Conservation (phyloP, 2,888 invertebrate species). For the Leptinotarsa haldemani region DNA sequence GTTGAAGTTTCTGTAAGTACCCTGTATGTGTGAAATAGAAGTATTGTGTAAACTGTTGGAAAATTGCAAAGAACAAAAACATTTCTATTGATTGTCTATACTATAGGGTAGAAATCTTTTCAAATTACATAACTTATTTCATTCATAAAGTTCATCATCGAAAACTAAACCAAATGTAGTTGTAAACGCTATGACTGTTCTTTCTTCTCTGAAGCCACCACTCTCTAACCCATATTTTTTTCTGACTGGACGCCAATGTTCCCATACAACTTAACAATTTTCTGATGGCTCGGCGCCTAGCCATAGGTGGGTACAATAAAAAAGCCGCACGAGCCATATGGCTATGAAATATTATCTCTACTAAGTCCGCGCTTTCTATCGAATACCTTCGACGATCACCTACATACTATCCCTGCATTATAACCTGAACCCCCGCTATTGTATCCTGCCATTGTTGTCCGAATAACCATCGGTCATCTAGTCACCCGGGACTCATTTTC, state of each 20-base stretch:
- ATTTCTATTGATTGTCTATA: too few species aligned
- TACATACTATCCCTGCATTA: constrained; percentile 36
- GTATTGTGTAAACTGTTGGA: too few species aligned
- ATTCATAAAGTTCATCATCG: too few species aligned
- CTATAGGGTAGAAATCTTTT: too few species aligned
- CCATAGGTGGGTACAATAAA: constrained; percentile 21
- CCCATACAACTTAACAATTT: not conserved
- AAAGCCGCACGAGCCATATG: constrained; percentile 43
- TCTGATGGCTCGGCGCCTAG: constrained; percentile 25
- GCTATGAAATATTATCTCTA: constrained; percentile 36
- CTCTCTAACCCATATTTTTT: not conserved
- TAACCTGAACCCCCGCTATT: constrained; percentile 35
- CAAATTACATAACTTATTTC: too few species aligned
- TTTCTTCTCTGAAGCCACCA: too few species aligned
- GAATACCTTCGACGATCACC: constrained; percentile 30
- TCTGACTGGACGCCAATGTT: constrained; percentile 3
- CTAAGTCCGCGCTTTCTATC: constrained; percentile 6
- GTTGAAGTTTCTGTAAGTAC: too few species aligned
- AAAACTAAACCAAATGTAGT: too few species aligned
- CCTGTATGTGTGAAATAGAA: too few species aligned
- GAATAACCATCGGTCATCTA: constrained; percentile 45
- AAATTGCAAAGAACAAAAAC: too few species aligned
- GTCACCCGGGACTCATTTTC: constrained; percentile 18
- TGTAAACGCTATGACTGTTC: too few species aligned
- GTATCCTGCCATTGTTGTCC: constrained; percentile 37